phyloP scores from a whole-genome alignment of 2,888 invertebrate genomes.

The Himalopsyche anomala region DNA sequence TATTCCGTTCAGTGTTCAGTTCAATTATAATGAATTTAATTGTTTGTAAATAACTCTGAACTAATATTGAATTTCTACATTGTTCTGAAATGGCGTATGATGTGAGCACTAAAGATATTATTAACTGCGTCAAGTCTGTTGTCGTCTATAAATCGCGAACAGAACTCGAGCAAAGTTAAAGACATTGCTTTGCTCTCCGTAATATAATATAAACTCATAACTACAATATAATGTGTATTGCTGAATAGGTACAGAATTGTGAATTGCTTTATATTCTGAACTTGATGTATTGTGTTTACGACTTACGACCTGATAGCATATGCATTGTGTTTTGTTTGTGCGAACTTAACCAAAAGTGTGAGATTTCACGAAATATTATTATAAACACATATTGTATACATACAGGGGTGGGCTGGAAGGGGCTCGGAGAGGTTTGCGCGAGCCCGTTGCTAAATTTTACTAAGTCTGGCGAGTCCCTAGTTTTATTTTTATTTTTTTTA shows the following conservation, averaged over 20 bases:
- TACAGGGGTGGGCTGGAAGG: too few relatives aligned
- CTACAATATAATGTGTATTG: slow-evolving; percentile 6
- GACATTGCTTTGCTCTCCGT: not conserved
- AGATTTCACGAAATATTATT: not conserved
- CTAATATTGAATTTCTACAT: not conserved
- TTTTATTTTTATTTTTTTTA: too few relatives aligned
- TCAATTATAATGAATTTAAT: too few relatives aligned
- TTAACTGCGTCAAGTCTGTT: slow-evolving; percentile 9
- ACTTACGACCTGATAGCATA: slow-evolving; percentile 3
- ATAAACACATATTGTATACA: too few relatives aligned
- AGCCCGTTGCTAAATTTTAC: too few relatives aligned
- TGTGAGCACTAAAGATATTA: slow-evolving; percentile 5
- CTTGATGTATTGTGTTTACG: slow-evolving; percentile 10
- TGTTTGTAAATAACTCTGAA: not conserved
- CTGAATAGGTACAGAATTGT: slow-evolving; percentile 22
- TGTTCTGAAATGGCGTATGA: not conserved
- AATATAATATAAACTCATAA: slow-evolving; percentile 15
- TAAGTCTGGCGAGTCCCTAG: too few relatives aligned
- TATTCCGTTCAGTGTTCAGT: too few relatives aligned
- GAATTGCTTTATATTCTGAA: slow-evolving; percentile 16
- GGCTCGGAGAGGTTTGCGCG: too few relatives aligned
- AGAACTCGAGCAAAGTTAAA: not conserved
- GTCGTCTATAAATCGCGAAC: slow-evolving; percentile 17
- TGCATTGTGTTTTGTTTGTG: not conserved
- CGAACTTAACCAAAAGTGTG: slow-evolving; percentile 5